phyloP scores from a whole-genome alignment of 2,888 invertebrate species.

The Colostygia pectinataria region DNA sequence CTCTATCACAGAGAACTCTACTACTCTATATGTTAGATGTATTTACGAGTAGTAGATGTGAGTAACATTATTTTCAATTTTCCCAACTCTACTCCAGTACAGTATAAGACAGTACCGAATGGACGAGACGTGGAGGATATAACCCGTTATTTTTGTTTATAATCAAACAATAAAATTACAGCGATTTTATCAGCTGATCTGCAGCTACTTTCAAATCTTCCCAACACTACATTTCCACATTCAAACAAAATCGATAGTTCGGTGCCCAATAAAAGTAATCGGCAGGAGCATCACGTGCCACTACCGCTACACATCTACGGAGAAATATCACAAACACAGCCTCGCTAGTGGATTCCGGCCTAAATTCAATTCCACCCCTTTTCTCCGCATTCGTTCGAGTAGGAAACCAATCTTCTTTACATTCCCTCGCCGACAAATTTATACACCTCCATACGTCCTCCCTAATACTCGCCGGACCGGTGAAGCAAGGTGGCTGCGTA shows the following conservation, averaged over 20 bases:
- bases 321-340: conserved; percentile 73
- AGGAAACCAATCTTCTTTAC: conserved; percentile 81
- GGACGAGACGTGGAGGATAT: no score
- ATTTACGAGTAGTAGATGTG: no score
- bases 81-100: no score
- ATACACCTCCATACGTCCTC: conserved; percentile 75
- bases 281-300: conserved; percentile 63
- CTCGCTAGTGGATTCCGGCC: conserved; percentile 70
- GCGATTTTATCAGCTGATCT: not conserved
- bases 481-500: conserved; percentile 45
- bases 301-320: conserved; percentile 53
- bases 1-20: no score
- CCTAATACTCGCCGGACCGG: conserved; percentile 53
- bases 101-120: no score
- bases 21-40: no score
- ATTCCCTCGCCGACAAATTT: conserved; percentile 80
- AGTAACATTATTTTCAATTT: no score
- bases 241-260: conserved; percentile 42
- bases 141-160: no score
- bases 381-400: conserved; percentile 66
- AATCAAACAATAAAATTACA: no score
- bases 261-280: conserved; percentile 57
- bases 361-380: conserved; percentile 80
- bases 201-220: not conserved
- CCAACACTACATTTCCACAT: conserved; percentile 14